Percentiles rank a stretch among this genome's conserved stretches.
phyloP scores from a whole-genome alignment of 2,113 vertebrate genomes.

The Psephotus haematonotus region DNA sequence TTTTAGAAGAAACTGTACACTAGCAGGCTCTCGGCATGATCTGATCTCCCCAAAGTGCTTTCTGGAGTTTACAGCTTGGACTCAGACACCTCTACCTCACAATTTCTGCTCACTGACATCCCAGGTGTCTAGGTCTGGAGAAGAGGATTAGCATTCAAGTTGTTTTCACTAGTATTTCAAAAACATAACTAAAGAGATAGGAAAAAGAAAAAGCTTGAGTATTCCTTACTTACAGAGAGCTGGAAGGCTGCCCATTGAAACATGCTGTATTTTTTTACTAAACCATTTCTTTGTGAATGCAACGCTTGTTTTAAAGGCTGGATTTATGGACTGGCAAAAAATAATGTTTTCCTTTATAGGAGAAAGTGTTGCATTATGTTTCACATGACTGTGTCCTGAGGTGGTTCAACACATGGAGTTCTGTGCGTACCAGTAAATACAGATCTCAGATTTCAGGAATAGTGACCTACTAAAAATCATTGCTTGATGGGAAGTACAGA shows the following conservation, averaged over 20 bases:
- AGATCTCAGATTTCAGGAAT: not conserved
- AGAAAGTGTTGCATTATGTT: conserved; percentile 39
- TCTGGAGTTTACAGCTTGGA: not conserved
- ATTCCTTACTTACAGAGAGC: not conserved
- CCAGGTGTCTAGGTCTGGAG: not conserved
- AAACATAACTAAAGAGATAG: not conserved
- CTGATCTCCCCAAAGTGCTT: not conserved
- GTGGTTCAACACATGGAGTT: not conserved
- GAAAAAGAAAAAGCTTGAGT: not conserved
- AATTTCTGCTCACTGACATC: not conserved
- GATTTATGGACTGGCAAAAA: conserved; percentile 41
- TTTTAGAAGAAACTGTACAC: not conserved
- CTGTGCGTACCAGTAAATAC: not conserved
- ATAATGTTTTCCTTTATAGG: conserved; percentile 37
- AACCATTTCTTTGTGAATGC: conserved; percentile 35
- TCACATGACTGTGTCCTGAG: not conserved
- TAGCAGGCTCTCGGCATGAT: not conserved
- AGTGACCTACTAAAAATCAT: not conserved
- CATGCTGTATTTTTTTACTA: not conserved
- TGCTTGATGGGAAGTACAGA: not conserved
- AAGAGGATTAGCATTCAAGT: not conserved
- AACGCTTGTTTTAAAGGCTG: conserved; percentile 33
- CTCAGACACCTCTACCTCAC: not conserved
- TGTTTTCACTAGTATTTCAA: not conserved
- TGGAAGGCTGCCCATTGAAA: conserved; percentile 35